phyloP scores from a whole-genome alignment of 2,797 vertebrate genomes.

The Chaenodraco wilsoni region DNA sequence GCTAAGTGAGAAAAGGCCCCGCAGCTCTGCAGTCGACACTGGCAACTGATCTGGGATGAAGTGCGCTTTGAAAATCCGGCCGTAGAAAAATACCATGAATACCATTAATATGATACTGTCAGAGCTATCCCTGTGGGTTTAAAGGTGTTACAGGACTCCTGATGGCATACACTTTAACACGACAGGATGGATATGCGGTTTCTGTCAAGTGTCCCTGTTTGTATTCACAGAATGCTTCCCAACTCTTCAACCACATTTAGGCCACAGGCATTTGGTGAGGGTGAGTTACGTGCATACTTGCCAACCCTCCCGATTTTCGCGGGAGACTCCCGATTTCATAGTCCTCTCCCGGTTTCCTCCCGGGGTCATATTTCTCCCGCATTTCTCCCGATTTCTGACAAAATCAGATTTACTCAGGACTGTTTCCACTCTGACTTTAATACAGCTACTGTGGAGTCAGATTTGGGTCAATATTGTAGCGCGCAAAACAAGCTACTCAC shows the following conservation, averaged over 20 bases:
- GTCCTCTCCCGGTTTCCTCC: no score
- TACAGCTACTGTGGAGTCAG: no score
- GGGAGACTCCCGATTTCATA: no score
- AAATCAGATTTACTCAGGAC: no score
- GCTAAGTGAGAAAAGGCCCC: slow-evolving; percentile 30
- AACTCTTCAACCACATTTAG: slow-evolving; percentile 1
- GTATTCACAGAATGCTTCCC: slow-evolving; percentile 14
- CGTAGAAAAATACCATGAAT: slow-evolving; percentile 8
- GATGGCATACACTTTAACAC: slow-evolving; percentile 4
- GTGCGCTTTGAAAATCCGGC: slow-evolving; percentile 24
- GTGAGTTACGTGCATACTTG: neutral
- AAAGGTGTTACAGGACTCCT: slow-evolving; percentile 21
- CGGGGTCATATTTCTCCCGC: no score
- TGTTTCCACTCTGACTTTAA: no score
- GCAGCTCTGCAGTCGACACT: slow-evolving; percentile 19
- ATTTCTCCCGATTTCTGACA: no score
- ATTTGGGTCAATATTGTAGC: no score
- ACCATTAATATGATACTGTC: slow-evolving; percentile 15
- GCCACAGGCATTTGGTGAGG: neutral
- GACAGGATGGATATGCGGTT: slow-evolving; percentile 12
- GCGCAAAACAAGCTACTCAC: no score
- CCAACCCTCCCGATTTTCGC: no score
- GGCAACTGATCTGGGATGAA: slow-evolving; percentile 7
- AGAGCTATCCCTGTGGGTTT: neutral
- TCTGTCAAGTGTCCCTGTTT: slow-evolving; percentile 1